These are phyloP conservation scores for Bellardia pandia DNA, from an alignment of 2,888 invertebrate species.

Conservation along the genomic window DNA sequence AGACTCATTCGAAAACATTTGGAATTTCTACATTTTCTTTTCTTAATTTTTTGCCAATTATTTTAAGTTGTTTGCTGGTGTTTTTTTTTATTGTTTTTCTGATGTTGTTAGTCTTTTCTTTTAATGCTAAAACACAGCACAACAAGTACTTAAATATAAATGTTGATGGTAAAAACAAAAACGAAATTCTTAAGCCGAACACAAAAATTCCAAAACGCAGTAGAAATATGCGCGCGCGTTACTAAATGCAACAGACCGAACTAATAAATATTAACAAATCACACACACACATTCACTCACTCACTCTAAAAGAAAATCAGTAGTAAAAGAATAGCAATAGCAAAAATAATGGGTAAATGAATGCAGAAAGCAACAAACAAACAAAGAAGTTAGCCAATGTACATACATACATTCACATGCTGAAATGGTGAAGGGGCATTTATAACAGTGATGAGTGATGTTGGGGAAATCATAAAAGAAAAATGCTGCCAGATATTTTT, in stretches of 20 bases:
- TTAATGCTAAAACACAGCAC: slow-evolving; percentile 43
- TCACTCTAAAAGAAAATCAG: not conserved
- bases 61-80: slow-evolving; percentile 36
- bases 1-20: slow-evolving; percentile 37
- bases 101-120: not conserved
- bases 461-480: not conserved
- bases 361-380: not conserved
- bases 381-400: not conserved
- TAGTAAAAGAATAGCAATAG: slow-evolving; percentile 22
- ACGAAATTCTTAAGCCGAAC: slow-evolving; percentile 71
- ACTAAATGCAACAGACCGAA: slow-evolving; percentile 68
- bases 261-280: slow-evolving; percentile 47
- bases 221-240: slow-evolving; percentile 72
- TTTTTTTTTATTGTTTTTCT: not conserved
- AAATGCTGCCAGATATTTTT: slow-evolving; percentile 14
- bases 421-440: slow-evolving; percentile 5
- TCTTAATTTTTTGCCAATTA: slow-evolving; percentile 63
- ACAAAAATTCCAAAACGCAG: slow-evolving; percentile 74
- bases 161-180: slow-evolving; percentile 42
- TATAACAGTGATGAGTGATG: not conserved
- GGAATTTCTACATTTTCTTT: slow-evolving; percentile 62
- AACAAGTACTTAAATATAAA: slow-evolving; percentile 41
- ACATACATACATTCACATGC: not conserved
- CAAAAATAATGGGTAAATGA: not conserved
- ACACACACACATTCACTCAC: slow-evolving; percentile 15